Evolutionary conservation across 1,140 invertebrate genomes (phyloP).

Genomic region (Colletes gigas): DNA sequence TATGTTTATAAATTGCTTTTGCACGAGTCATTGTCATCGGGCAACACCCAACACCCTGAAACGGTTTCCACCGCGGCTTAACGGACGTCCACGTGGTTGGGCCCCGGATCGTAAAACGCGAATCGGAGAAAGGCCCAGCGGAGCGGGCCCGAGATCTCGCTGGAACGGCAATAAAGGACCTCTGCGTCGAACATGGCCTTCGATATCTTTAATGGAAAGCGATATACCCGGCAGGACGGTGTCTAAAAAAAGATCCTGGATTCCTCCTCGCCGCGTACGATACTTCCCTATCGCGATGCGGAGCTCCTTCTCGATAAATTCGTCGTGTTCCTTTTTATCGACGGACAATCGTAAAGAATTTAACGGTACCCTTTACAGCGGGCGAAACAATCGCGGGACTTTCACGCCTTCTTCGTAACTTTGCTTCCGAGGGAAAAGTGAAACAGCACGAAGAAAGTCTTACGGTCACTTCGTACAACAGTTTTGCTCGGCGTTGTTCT

Average conservation of each 20-base stretch:
- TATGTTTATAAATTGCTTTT: neutral
- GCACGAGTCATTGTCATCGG: neutral
- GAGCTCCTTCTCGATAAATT: neutral
- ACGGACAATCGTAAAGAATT: constrained; percentile 22
- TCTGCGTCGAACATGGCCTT: constrained; percentile 8
- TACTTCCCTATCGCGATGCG: neutral
- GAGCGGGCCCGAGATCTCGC: constrained; percentile 10
- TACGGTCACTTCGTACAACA: neutral
- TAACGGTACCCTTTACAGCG: constrained; percentile 23
- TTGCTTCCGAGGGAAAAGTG: neutral
- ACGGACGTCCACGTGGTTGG: constrained; percentile 19
- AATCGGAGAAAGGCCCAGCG: neutral
- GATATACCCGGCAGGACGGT: neutral
- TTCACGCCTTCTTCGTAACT: constrained; percentile 27
- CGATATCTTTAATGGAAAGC: constrained; percentile 51
- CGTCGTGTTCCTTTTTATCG: neutral
- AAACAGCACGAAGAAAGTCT: constrained; percentile 16
- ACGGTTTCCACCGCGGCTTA: neutral
- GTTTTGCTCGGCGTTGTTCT: neutral
- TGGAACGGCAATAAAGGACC: constrained; percentile 43
- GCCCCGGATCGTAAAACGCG: constrained; percentile 36
- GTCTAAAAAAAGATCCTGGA: neutral
- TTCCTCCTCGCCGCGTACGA: too few relatives aligned
- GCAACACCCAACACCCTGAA: neutral
- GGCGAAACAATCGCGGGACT: constrained; percentile 26